Conservation (phyloP, 1,140 invertebrate genomes). For the Neodiprion lecontei region DNA sequence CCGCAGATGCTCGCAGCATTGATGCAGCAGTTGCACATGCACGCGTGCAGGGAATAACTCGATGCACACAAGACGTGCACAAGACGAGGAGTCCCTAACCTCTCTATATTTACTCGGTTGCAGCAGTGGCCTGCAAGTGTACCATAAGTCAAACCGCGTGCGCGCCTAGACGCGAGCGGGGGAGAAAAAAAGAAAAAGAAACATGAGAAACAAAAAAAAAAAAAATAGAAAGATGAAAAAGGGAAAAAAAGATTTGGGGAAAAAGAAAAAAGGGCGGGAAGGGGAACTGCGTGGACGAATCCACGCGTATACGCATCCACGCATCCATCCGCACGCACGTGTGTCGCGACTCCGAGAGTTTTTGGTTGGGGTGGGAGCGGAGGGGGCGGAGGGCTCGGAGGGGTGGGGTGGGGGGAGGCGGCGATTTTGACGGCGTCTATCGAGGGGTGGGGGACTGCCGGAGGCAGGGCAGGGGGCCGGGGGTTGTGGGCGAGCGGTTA, state of each 20-base stretch:
- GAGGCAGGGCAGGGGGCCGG: conserved; percentile 43
- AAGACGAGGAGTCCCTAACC: too few relatives aligned
- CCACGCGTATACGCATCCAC: not conserved
- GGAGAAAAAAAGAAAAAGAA: not conserved
- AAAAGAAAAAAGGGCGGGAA: not conserved
- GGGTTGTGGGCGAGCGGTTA: conserved; percentile 59
- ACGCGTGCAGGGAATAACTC: too few relatives aligned
- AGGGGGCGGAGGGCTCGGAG: conserved; percentile 13
- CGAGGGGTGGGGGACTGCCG: not conserved
- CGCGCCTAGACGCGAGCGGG: not conserved
- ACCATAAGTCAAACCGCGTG: too few relatives aligned
- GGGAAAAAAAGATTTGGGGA: not conserved
- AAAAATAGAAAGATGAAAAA: not conserved
- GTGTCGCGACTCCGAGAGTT: conserved; percentile 20
- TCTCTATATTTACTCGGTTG: too few relatives aligned
- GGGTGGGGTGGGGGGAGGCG: not conserved
- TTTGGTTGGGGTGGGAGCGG: conserved; percentile 15
- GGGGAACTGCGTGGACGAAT: not conserved
- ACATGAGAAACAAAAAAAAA: not conserved
- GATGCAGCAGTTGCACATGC: too few relatives aligned
- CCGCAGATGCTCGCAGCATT: too few relatives aligned
- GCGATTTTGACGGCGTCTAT: not conserved
- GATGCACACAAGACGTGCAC: too few relatives aligned
- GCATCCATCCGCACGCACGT: conserved; percentile 23
- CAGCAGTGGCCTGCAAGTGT: too few relatives aligned